A percentile compares a stretch with the other conserved stretches of the same genome.
phyloP scores from a whole-genome alignment of 2,797 vertebrate species.

The Silurus lanzhouensis region DNA sequence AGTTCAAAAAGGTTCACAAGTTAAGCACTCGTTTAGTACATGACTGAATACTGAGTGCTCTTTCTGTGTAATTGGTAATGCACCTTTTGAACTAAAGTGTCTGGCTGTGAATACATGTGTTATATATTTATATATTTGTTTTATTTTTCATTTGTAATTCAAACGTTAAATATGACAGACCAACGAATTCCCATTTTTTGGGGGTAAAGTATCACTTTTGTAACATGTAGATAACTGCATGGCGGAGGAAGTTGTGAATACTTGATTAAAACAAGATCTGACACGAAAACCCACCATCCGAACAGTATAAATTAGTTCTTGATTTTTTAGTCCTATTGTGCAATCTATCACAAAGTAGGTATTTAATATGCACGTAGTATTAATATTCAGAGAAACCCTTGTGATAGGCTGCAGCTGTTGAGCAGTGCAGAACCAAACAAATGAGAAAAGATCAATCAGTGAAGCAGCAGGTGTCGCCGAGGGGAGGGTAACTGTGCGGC shows the following conservation, averaged over 20 bases:
- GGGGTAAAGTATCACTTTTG: not conserved
- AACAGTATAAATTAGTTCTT: slow-evolving; percentile 7
- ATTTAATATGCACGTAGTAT: not conserved
- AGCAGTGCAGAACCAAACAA: slow-evolving; percentile 35
- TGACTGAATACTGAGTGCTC: not conserved
- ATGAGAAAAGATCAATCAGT: slow-evolving; percentile 38
- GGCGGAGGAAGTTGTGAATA: not conserved
- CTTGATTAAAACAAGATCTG: not conserved
- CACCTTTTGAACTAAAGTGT: not conserved
- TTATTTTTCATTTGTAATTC: not conserved
- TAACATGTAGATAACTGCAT: not conserved
- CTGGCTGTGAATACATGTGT: not conserved
- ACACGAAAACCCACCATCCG: not conserved
- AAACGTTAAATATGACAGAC: not conserved
- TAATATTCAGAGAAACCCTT: not conserved
- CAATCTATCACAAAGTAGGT: slow-evolving; percentile 7
- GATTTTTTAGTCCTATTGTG: not conserved
- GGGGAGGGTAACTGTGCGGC: slow-evolving; percentile 11
- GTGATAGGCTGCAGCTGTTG: slow-evolving; percentile 19
- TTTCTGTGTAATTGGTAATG: not conserved
- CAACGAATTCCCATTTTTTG: not conserved
- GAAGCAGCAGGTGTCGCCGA: slow-evolving; percentile 23
- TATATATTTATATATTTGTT: too few species aligned
- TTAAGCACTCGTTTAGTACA: not conserved
- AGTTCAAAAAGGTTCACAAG: not conserved